A percentile compares a stretch with the other conserved stretches of the same genome.
Conservation (phyloP, 2,113 vertebrate genomes). For the Alectura lathami region DNA sequence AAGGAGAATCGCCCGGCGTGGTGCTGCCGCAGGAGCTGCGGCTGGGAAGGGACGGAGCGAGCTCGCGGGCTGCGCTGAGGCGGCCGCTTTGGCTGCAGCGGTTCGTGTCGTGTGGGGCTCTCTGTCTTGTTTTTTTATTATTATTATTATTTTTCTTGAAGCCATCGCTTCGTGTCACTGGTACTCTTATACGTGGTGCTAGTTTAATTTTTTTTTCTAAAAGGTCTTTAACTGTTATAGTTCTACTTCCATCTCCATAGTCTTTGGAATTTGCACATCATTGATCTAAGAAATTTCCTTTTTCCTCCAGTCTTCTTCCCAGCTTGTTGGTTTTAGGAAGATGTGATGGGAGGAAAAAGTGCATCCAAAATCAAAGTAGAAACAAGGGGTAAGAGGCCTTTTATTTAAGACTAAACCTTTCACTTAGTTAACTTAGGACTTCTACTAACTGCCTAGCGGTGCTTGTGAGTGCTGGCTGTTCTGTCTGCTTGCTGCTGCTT, state of each 20-base stretch:
- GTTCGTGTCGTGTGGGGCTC: neutral
- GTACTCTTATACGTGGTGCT: neutral
- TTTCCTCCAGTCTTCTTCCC: slow-evolving; percentile 75
- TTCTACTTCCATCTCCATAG: slow-evolving; percentile 48
- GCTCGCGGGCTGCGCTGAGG: neutral
- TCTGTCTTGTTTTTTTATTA: neutral
- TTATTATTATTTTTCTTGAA: too few species aligned
- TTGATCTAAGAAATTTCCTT: slow-evolving; percentile 74
- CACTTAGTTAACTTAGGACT: slow-evolving; percentile 56
- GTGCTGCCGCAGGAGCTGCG: neutral
- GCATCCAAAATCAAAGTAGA: slow-evolving; percentile 72
- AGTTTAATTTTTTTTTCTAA: neutral
- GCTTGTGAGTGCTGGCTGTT: neutral
- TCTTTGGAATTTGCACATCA: slow-evolving; percentile 55
- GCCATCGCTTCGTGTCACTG: neutral
- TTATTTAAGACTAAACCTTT: slow-evolving; percentile 73
- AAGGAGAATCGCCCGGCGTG: neutral
- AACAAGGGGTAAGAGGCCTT: slow-evolving; percentile 70
- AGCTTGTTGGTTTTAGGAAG: slow-evolving; percentile 75
- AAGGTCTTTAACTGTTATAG: neutral
- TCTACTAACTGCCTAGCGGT: slow-evolving; percentile 53
- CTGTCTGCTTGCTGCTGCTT: neutral
- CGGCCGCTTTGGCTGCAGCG: too few species aligned
- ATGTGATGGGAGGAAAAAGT: slow-evolving; percentile 75
- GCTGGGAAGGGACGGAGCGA: too few species aligned